Evolutionary conservation across 2,888 invertebrate species (phyloP).

Genomic region (Thymelicus acteon): DNA sequence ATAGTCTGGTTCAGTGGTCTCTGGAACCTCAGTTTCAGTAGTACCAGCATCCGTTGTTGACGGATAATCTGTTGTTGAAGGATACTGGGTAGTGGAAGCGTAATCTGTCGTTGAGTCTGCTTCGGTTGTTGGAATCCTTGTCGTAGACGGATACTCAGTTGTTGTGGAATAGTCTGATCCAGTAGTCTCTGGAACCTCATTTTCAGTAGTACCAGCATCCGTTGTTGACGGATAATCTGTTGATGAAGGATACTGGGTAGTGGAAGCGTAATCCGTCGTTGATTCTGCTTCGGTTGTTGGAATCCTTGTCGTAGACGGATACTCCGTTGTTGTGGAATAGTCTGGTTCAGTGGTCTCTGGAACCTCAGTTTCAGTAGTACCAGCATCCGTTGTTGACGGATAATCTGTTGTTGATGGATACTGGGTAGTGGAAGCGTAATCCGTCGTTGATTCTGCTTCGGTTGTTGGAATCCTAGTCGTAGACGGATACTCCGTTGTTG

Average conservation of each 20-base stretch:
- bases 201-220: too few species aligned
- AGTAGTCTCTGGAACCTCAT: too few species aligned
- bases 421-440: too few species aligned
- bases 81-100: background rate
- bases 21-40: background rate
- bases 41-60: background rate
- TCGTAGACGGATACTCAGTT: background rate
- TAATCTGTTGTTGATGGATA: background rate
- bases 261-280: background rate
- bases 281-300: background rate
- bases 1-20: conserved; percentile 1
- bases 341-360: background rate
- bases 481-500: background rate
- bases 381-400: too few species aligned
- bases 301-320: background rate
- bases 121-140: background rate
- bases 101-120: background rate
- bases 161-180: background rate
- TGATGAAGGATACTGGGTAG: background rate
- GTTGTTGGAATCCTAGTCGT: background rate
- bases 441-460: conserved; percentile 1
- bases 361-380: background rate
- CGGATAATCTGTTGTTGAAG: conserved; percentile 16
- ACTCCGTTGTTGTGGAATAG: background rate
- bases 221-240: too few species aligned